A percentile compares a stretch with the other conserved stretches of the same genome.
These are phyloP conservation scores for Baryphthengus martii DNA, from an alignment of 2,113 vertebrate species.

Conservation along the genomic window DNA sequence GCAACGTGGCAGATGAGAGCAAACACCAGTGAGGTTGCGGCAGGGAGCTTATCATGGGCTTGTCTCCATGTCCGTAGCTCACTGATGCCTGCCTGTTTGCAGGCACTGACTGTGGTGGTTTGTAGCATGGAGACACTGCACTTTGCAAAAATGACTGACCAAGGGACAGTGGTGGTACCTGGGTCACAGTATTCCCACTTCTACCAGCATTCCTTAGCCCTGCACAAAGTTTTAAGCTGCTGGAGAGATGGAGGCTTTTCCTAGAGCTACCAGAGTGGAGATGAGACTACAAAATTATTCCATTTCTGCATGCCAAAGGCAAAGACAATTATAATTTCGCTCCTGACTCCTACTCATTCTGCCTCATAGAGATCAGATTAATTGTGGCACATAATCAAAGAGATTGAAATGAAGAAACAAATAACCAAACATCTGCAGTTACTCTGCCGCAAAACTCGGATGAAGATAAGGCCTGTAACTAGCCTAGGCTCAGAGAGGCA, in stretches of 20 bases:
- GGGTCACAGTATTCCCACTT: not conserved
- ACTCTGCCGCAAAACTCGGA: not conserved
- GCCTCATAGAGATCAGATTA: slow-evolving; percentile 13
- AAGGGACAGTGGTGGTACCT: not conserved
- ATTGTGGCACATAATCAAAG: not conserved
- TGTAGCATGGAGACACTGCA: not conserved
- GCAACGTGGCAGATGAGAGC: not conserved
- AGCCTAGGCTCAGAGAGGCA: rapidly evolving
- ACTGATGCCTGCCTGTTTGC: not conserved
- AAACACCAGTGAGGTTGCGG: not conserved
- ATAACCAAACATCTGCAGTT: not conserved
- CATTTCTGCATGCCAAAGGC: not conserved
- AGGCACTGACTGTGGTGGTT: not conserved
- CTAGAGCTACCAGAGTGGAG: not conserved
- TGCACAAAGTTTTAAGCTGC: rapidly evolving
- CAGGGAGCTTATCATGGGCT: not conserved
- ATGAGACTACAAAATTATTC: slow-evolving; percentile 8
- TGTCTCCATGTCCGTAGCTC: not conserved
- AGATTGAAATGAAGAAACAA: not conserved
- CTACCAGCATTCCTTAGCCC: not conserved
- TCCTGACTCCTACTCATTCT: slow-evolving; percentile 41
- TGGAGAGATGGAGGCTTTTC: not conserved
- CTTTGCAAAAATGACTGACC: not conserved
- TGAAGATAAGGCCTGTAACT: not conserved
- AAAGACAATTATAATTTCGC: slow-evolving; percentile 5